These are phyloP conservation scores for Pterocles gutturalis DNA, from an alignment of 2,113 vertebrate genomes.

Conservation along the genomic window DNA sequence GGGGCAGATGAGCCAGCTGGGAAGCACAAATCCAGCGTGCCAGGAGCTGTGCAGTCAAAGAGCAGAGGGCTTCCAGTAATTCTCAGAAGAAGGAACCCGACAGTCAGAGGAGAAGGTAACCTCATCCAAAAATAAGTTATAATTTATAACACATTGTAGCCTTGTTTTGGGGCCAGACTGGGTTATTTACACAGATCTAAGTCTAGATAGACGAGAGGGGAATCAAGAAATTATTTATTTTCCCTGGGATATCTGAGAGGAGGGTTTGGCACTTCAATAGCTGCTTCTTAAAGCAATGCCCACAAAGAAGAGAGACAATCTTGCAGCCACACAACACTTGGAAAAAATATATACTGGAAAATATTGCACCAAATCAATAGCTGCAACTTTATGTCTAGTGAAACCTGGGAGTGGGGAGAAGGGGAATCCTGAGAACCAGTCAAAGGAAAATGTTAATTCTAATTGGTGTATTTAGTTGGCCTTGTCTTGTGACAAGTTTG, in stretches of 20 bases:
- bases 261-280: neutral
- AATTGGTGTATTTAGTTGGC: slow-evolving; percentile 63
- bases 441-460: slow-evolving; percentile 74
- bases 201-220: neutral
- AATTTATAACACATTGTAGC: neutral
- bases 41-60: neutral
- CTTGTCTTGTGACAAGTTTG: slow-evolving; percentile 77
- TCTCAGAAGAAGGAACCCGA: neutral
- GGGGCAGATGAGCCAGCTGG: neutral
- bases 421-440: slow-evolving; percentile 34
- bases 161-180: neutral
- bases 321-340: neutral
- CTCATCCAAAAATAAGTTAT: neutral
- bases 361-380: neutral
- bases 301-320: neutral
- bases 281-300: neutral
- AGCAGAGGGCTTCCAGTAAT: neutral
- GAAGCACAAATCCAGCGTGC: neutral
- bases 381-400: neutral
- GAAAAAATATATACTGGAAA: neutral
- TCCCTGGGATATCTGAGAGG: neutral
- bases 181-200: neutral
- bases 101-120: neutral
- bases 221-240: neutral
- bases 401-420: neutral